Percentiles rank a stretch among this genome's conserved stretches.
These are phyloP conservation scores for Pseudorectes ferrugineus DNA, from an alignment of 2,113 vertebrate genomes.

Conservation along the genomic window DNA sequence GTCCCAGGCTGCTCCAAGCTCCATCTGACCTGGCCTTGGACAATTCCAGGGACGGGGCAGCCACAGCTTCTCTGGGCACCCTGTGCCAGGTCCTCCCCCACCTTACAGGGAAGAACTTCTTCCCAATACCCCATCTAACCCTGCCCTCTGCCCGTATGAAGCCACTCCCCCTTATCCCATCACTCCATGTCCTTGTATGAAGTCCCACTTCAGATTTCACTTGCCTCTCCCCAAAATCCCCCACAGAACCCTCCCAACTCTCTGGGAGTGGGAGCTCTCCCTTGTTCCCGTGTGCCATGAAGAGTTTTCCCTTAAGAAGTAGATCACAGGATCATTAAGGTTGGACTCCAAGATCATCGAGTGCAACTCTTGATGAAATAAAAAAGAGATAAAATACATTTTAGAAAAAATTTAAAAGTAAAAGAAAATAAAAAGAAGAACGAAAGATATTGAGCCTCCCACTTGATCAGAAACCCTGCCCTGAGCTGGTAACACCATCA, in stretches of 20 bases:
- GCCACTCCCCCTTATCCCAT: rapidly evolving
- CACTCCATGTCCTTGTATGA: background rate
- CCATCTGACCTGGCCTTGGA: background rate
- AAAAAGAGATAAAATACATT: background rate
- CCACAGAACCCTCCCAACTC: rapidly evolving
- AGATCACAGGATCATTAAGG: background rate
- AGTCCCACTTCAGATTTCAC: background rate
- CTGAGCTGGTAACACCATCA: background rate
- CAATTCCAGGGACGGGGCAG: background rate
- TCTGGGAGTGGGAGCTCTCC: background rate
- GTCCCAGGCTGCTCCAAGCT: background rate
- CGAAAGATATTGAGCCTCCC: background rate
- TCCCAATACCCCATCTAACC: background rate
- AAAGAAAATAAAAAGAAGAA: background rate
- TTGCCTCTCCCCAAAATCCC: background rate
- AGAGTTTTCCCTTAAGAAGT: background rate
- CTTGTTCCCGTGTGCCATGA: background rate
- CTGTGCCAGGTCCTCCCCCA: background rate
- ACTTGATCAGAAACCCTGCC: background rate
- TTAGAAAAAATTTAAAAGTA: background rate
- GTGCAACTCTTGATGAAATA: background rate
- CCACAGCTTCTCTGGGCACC: background rate
- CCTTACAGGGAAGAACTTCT: background rate
- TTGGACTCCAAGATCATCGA: background rate
- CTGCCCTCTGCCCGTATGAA: background rate